Evolutionary conservation across 2,113 vertebrate species (phyloP).

Genomic region (Crotophaga sulcirostris): DNA sequence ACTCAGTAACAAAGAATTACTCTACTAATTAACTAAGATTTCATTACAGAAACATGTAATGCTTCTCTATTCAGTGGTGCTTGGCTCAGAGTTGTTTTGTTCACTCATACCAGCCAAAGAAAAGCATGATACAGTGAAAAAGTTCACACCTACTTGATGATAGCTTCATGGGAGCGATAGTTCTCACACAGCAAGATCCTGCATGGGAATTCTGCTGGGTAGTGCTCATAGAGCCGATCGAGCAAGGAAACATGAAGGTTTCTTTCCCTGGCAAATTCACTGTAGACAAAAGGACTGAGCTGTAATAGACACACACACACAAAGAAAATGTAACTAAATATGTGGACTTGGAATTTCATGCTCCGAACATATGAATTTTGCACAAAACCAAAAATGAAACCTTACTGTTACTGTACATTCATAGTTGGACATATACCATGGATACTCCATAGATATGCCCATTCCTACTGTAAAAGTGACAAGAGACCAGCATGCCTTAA

Average conservation of each 20-base stretch:
- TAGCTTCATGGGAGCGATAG: constrained; percentile 99
- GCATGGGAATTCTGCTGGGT: constrained; percentile 94
- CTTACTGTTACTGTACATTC: neutral
- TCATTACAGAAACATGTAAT: neutral
- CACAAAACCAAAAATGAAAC: neutral
- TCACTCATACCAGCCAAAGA: neutral
- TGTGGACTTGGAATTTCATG: neutral
- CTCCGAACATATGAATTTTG: neutral
- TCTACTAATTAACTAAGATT: neutral
- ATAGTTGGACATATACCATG: neutral
- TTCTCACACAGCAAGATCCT: constrained; percentile 99
- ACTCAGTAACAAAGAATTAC: neutral
- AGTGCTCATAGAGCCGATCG: constrained; percentile 97
- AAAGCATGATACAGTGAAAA: constrained; percentile 59
- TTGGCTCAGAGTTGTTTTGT: neutral
- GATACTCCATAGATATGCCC: neutral
- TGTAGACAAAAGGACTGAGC: constrained; percentile 99
- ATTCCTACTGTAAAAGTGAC: neutral
- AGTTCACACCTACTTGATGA: constrained; percentile 97
- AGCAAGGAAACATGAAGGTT: constrained; percentile 96
- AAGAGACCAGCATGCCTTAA: neutral
- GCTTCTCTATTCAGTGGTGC: neutral
- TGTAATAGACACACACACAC: constrained; percentile 79
- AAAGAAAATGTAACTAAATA: constrained; percentile 67
- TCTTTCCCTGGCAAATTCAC: constrained; percentile 96